Evolutionary conservation across 2,797 vertebrate species (phyloP).

Genomic region (Australoheros facetus): DNA sequence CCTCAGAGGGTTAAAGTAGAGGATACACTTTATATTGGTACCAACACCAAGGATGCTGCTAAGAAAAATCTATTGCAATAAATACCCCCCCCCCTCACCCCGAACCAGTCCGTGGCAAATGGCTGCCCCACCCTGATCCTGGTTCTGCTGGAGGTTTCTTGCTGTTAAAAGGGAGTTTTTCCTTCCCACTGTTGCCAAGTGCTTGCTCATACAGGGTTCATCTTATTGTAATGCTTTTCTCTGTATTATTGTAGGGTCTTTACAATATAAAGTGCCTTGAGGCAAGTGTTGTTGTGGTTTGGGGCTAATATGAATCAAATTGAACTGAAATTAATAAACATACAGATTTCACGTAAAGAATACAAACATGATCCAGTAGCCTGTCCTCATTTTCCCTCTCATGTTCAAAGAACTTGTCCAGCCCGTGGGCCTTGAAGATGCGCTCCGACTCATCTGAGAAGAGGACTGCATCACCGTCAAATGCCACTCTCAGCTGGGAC

Average conservation of each 20-base stretch:
- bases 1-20: not conserved
- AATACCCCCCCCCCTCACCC: not conserved
- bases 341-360: not conserved
- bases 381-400: constrained; percentile 92
- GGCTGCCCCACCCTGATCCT: too few relatives aligned
- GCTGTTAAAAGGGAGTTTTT: not conserved
- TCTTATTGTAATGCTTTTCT: not conserved
- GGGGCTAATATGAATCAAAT: not conserved
- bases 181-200: not conserved
- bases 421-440: constrained; percentile 94
- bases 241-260: not conserved
- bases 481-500: constrained; percentile 92
- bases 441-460: constrained; percentile 97
- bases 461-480: constrained; percentile 94
- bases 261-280: accelerated
- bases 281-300: not conserved
- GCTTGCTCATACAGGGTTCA: not conserved
- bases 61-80: not conserved
- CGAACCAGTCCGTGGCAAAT: too few relatives aligned
- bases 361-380: constrained; percentile 90
- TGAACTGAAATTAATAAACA: not conserved
- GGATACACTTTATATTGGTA: not conserved
- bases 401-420: constrained; percentile 96
- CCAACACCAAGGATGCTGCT: not conserved
- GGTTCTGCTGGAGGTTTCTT: not conserved